Base-by-base conservation (phyloP, 2,888 invertebrate genomes). In the Cabera pusaria region DNA sequence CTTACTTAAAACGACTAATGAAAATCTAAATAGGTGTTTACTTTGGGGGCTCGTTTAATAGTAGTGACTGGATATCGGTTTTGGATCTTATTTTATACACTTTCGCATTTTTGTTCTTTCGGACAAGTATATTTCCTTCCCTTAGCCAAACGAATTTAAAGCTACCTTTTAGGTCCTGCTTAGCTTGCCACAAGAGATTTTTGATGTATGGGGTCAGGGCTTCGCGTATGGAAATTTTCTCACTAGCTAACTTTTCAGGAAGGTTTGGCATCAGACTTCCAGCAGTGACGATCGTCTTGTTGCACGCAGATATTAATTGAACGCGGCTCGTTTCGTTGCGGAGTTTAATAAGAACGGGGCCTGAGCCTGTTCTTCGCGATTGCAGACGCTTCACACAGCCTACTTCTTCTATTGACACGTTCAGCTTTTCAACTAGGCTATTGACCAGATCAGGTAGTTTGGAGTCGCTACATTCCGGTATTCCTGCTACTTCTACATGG, bases 161-260 rank as follows among this genome's bases (percentile, higher is more conserved):
- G 0, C 8, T 23, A 3, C 12, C 17, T n/a, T 23, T 32, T 6
- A 32, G 6, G 3, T 22, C 31, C 17, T 32, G 31, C 6, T 26
- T 26, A 4, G 17, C 29, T 7, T 25, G 33, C 33, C 33, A 33
- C 19, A 33, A 6, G 6, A 33, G 12, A 3, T 4, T 24, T 12
- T 33, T 33, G 12, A 10, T n/a, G 4, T 19, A 33, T 6, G 24
- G 12, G 1, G 33, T 33, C 7, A 33, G 6, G 0, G 33, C 33
- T 12, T 33, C 24, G 18, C 32, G 23, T 17, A 24, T 9, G 6
- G 4, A 8, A n/a, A 32, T 23, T 16, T 24, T 32, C n/a, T 32
- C 25, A 1, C 5, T 18, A 5, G 34, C 34, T 7, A 19, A 10
- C 0, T 6, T 8, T 20, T 14, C 34, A 2, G 25, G 4, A 6